Conservation (phyloP, 2,888 invertebrate species). For the Heliconius aoede region DNA sequence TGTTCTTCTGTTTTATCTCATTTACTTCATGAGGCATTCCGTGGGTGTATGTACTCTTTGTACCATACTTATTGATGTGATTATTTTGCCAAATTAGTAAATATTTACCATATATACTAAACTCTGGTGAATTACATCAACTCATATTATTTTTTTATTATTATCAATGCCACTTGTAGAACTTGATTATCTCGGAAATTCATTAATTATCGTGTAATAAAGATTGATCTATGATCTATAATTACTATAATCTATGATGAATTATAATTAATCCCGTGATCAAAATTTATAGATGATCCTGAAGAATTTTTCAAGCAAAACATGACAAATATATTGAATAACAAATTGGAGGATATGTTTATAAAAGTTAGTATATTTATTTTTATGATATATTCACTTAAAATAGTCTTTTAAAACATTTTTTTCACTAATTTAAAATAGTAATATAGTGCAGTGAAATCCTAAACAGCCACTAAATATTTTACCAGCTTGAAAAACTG, state of each 20-base stretch:
- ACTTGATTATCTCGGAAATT: not conserved
- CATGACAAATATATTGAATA: constrained; percentile 42
- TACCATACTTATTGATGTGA: not conserved
- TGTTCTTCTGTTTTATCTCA: not conserved
- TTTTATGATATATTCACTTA: not conserved
- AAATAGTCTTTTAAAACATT: too few relatives aligned
- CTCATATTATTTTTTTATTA: not conserved
- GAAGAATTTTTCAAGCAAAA: constrained; percentile 47
- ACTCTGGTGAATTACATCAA: not conserved
- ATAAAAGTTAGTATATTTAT: constrained; percentile 40
- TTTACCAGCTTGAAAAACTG: constrained; percentile 28
- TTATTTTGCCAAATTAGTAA: constrained; percentile 20
- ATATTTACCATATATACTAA: constrained; percentile 11
- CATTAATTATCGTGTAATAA: not conserved
- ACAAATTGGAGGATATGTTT: constrained; percentile 48
- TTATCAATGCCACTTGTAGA: not conserved
- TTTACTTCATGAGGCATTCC: not conserved
- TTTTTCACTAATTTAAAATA: not conserved
- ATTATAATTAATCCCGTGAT: not conserved
- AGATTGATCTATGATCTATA: too few relatives aligned
- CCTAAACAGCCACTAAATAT: not conserved
- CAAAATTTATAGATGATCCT: constrained; percentile 46
- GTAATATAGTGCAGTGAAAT: not conserved
- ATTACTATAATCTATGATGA: too few relatives aligned
- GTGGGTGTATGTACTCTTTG: not conserved